A percentile compares a stretch with the other conserved stretches of the same genome.
These are phyloP conservation scores for Dolichotis patagonum DNA, from an alignment of 2,113 vertebrate species.

Conservation along the genomic window DNA sequence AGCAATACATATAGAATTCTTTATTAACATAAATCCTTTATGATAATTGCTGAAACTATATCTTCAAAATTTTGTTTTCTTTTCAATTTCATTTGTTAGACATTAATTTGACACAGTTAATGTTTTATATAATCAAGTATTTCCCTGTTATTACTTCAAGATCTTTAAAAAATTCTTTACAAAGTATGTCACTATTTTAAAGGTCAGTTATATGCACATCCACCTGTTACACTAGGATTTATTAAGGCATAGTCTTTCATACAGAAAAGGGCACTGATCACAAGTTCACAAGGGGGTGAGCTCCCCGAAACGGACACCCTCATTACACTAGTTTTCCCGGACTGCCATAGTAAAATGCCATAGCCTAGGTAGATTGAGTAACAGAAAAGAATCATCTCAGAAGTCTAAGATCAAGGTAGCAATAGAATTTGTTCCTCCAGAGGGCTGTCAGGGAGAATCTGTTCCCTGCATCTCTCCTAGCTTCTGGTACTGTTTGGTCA, in stretches of 20 bases:
- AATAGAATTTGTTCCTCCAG: not conserved
- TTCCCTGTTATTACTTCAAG: not conserved
- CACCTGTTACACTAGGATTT: not conserved
- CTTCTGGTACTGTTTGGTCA: not conserved
- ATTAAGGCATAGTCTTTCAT: not conserved
- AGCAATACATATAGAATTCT: not conserved
- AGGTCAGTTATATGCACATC: not conserved
- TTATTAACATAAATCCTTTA: not conserved
- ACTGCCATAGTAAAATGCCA: not conserved
- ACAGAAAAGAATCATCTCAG: not conserved
- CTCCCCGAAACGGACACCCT: not conserved
- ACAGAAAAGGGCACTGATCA: not conserved
- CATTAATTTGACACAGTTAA: constrained; percentile 14
- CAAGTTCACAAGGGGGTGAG: not conserved
- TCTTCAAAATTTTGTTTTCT: not conserved
- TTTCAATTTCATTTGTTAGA: constrained; percentile 24
- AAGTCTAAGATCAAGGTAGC: not conserved
- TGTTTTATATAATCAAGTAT: constrained; percentile 6
- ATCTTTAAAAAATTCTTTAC: not conserved
- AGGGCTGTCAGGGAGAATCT: not conserved
- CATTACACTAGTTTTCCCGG: not conserved
- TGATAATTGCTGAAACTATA: not conserved
- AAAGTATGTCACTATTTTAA: not conserved
- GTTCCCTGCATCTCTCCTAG: too few species aligned
- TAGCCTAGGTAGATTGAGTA: not conserved